Evolutionary conservation across 64 coral and sea anemone species (phyloP), one percentile per base, ranked within the genome.

Genomic region (Stichodactyla helianthus): DNA sequence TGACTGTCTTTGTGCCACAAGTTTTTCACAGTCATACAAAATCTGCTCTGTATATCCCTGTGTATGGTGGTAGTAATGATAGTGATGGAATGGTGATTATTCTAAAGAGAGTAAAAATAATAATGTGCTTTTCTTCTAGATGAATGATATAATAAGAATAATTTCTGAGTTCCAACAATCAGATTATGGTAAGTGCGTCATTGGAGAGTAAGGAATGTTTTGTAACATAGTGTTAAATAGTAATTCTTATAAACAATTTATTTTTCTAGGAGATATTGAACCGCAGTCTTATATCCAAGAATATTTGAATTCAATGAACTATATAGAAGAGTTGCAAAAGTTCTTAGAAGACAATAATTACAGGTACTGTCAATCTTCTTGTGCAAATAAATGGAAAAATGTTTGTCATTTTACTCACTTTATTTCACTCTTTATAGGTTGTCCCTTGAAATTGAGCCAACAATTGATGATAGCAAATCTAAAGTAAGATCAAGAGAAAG

Each of bases 341-440:
- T 99, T 99, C 92, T 79, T 99, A 15, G 97, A 99, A 70, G 97
- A 99, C 71, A 91, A 88, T 13, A 99, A 99, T 70, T 99, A 99
- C 82, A 99, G 91, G 97, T 99, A 90, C 82, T 92, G 59, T 51
- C 18, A 28, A n/a, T 9, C 18, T 68, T 68, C 17, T 22, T 23
- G 19, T 68, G 5, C 0, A 67, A 68, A 23, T 31, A 58, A 58
- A 11, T 11, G 55, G 0, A 11, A 58, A 58, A 58, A 58, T 58
- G 14, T 58, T 44, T 44, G 35, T 44, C 35, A 44, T 44, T 44
- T 44, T 44, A 44, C 35, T 44, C 0, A 44, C 35, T 44, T 52
- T 28, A 35, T 85, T 61, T 52, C 7, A 14, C 10, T 54, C 31
- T 59, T 44, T 50, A 6, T 16, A 90, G 89, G 56, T 86, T 90